A percentile compares a stretch with the other conserved stretches of the same genome.
phyloP scores from a whole-genome alignment of 2,888 invertebrate species.

The Osedax fenrisi region DNA sequence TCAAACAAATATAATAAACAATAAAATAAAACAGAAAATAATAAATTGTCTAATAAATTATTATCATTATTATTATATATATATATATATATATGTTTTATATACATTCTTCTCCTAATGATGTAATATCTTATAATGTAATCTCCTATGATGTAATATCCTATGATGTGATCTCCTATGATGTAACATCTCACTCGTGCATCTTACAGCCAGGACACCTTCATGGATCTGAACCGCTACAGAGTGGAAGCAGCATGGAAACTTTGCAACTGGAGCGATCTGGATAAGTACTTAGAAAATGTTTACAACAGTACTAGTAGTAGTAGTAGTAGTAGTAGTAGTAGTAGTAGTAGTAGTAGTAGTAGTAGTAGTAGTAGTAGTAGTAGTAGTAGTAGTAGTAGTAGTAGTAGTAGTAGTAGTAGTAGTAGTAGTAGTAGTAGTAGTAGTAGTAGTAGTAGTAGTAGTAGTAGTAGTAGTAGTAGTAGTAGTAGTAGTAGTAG shows the following conservation, averaged over 20 bases:
- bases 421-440: not conserved
- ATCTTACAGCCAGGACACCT: too few relatives aligned
- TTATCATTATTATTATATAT: too few relatives aligned
- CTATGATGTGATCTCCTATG: too few relatives aligned
- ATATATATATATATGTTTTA: too few relatives aligned
- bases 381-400: not conserved
- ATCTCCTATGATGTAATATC: too few relatives aligned
- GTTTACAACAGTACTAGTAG: slow-evolving; percentile 24
- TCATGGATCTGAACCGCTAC: slow-evolving; percentile 57
- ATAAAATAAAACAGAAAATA: too few relatives aligned
- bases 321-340: not conserved
- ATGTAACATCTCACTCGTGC: too few relatives aligned
- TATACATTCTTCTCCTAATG: too few relatives aligned
- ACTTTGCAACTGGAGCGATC: slow-evolving; percentile 67
- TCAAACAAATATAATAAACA: too few relatives aligned
- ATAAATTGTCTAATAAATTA: too few relatives aligned
- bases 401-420: slow-evolving; percentile 14
- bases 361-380: not conserved
- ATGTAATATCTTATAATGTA: too few relatives aligned
- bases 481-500: not conserved
- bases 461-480: not conserved
- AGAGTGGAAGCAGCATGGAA: slow-evolving; percentile 77
- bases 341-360: not conserved
- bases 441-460: not conserved
- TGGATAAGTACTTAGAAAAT: slow-evolving; percentile 53